phyloP scores from a whole-genome alignment of 2,797 vertebrate species.

The Agapornis canus region DNA sequence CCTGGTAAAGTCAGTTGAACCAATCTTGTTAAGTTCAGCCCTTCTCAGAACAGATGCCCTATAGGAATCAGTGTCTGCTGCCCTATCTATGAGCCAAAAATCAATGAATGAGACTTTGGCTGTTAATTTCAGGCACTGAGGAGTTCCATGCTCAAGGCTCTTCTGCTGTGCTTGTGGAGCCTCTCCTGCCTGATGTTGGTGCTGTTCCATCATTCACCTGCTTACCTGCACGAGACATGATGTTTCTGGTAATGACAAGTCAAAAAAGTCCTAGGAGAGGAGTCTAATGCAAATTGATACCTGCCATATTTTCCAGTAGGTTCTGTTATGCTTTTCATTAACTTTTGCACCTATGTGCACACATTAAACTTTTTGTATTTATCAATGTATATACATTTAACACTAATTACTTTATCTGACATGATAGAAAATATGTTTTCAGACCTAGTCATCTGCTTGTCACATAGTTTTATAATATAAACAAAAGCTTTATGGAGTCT shows the following conservation, averaged over 20 bases:
- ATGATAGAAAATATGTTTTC: not conserved
- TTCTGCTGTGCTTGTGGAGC: not conserved
- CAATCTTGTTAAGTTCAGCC: not conserved
- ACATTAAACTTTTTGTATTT: not conserved
- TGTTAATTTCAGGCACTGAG: not conserved
- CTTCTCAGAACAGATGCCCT: not conserved
- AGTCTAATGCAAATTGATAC: not conserved
- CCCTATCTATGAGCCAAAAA: not conserved
- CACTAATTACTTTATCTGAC: not conserved
- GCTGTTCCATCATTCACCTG: not conserved
- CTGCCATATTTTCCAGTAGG: not conserved
- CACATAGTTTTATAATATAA: not conserved
- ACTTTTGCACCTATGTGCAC: rapidly evolving
- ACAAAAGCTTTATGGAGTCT: not conserved
- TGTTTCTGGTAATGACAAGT: not conserved
- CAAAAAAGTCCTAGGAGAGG: not conserved
- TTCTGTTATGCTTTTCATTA: not conserved
- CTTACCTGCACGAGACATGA: rapidly evolving
- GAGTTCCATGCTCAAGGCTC: not conserved
- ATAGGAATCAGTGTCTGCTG: not conserved
- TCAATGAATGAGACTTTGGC: not conserved
- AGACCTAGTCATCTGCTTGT: not conserved
- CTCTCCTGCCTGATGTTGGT: not conserved
- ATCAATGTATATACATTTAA: not conserved
- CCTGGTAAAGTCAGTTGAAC: not conserved